These are phyloP conservation scores for Elachura formosa DNA, from an alignment of 2,113 vertebrate species.

Conservation along the genomic window DNA sequence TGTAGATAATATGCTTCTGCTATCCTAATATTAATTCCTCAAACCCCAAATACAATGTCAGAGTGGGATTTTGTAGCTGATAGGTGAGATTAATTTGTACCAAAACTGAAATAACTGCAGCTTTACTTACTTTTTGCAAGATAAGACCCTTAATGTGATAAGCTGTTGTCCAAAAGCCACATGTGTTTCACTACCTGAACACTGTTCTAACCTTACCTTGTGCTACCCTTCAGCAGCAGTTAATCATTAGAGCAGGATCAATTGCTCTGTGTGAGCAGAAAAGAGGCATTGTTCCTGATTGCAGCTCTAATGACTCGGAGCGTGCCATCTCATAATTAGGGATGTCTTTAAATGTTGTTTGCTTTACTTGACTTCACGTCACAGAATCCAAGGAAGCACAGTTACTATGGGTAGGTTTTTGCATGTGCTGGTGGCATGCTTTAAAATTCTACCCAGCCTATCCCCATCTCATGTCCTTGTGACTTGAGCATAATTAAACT, in stretches of 20 bases:
- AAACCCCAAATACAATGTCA: background rate
- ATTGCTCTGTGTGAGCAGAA: slow-evolving; percentile 37
- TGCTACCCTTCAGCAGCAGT: slow-evolving; percentile 33
- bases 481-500: background rate
- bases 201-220: slow-evolving; percentile 43
- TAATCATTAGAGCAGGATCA: slow-evolving; percentile 42
- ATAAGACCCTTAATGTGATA: background rate
- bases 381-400: background rate
- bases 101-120: background rate
- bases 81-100: background rate
- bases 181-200: slow-evolving; percentile 22
- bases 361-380: background rate
- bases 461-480: background rate
- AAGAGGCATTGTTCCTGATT: slow-evolving; percentile 33
- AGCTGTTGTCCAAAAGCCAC: background rate
- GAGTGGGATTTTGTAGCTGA: background rate
- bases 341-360: slow-evolving; percentile 38
- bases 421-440: background rate
- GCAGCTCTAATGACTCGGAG: slow-evolving; percentile 35
- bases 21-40: background rate
- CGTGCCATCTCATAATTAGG: slow-evolving; percentile 10
- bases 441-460: background rate
- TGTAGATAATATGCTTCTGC: background rate
- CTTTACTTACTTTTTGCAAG: background rate
- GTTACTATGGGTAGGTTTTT: background rate